Conservation (phyloP, 2,797 vertebrate genomes). For the Leuciscus waleckii region DNA sequence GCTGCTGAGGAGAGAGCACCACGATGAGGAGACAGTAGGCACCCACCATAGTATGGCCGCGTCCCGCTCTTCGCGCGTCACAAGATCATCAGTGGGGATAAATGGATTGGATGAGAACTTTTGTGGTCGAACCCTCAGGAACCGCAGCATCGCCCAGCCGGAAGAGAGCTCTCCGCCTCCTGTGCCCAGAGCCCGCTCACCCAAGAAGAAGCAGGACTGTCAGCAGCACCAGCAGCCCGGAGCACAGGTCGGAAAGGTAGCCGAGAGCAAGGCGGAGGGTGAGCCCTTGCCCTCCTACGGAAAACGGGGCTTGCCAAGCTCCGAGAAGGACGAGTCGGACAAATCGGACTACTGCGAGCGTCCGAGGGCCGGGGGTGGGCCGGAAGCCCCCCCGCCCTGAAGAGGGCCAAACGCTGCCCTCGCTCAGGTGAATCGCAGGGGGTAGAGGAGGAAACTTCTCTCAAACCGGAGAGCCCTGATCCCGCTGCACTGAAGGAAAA, state of each 20-base stretch:
- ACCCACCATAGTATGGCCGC: constrained; percentile 98
- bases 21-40: constrained; percentile 94
- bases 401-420: constrained; percentile 90
- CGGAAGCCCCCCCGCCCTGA: constrained; percentile 84
- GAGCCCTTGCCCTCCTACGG: constrained; percentile 88
- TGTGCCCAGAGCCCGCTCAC: constrained; percentile 91
- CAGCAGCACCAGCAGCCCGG: constrained; percentile 76
- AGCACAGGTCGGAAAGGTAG: constrained; percentile 78
- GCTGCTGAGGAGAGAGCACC: constrained; percentile 91
- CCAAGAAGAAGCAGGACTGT: constrained; percentile 93
- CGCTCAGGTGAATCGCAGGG: constrained; percentile 87
- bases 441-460: constrained; percentile 82
- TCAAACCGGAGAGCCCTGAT: constrained; percentile 81
- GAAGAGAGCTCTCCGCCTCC: constrained; percentile 89
- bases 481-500: constrained; percentile 81
- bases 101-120: constrained; percentile 99
- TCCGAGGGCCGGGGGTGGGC: constrained; percentile 64
- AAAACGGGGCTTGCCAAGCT: constrained; percentile 88
- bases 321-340: constrained; percentile 88
- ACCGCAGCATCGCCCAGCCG: constrained; percentile 97
- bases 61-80: constrained; percentile 99
- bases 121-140: constrained; percentile 98
- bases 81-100: constrained; percentile 99
- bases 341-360: constrained; percentile 87
- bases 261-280: constrained; percentile 81